These are phyloP conservation scores for Gavia stellata DNA, from an alignment of 2,113 vertebrate species.

Conservation along the genomic window DNA sequence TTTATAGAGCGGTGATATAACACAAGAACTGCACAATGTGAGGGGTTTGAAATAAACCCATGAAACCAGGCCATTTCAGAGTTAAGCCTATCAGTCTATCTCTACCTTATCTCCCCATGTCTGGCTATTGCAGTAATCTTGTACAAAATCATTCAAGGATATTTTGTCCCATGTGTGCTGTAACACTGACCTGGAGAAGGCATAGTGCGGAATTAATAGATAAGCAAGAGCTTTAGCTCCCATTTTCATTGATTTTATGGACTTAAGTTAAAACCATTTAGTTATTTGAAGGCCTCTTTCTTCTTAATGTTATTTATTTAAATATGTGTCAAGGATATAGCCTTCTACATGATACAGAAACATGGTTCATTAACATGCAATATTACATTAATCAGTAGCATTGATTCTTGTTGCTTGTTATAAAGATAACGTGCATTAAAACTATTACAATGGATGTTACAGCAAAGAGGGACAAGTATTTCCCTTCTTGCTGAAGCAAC, in stretches of 20 bases:
- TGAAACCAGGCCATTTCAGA: background rate
- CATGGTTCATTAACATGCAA: background rate
- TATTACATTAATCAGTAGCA: background rate
- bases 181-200: conserved; percentile 44
- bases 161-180: conserved; percentile 36
- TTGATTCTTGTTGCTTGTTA: background rate
- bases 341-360: background rate
- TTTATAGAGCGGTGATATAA: background rate
- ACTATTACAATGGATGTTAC: background rate
- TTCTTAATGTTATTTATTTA: conserved; percentile 36
- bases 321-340: conserved; percentile 10
- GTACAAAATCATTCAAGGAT: conserved; percentile 54
- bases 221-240: conserved; percentile 34
- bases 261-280: conserved; percentile 41
- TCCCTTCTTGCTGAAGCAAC: background rate
- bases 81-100: conserved; percentile 29
- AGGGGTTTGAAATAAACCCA: background rate
- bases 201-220: conserved; percentile 23
- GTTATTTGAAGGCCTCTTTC: conserved; percentile 20
- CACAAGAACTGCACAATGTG: background rate
- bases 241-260: conserved; percentile 51
- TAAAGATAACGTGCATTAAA: background rate
- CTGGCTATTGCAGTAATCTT: conserved; percentile 23
- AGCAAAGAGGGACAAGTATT: background rate
- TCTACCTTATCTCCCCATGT: conserved; percentile 10